Evolutionary conservation across 2,888 invertebrate species (phyloP), one percentile per base, ranked within the genome.

Genomic region (Hirtodrosophila cameraria): DNA sequence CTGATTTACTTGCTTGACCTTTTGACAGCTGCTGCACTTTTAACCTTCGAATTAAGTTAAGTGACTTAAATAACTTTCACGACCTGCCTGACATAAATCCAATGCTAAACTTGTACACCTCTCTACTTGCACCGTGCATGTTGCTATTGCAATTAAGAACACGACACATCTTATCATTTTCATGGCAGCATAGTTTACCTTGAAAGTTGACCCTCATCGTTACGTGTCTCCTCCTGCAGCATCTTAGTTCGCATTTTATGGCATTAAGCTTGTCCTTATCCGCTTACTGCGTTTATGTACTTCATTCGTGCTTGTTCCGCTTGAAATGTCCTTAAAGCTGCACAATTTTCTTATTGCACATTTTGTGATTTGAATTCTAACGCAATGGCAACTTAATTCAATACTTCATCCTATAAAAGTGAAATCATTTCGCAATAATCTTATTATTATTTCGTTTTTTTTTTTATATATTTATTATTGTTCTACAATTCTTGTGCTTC

Each of bases 141-240:
- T n/a, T n/a, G n/a, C n/a, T n/a, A n/a, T 33, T 42, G 36, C 42
- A 48, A 41, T 39, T 58, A 58, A 53, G 27, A 46, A 11, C 16
- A 18, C 7, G n/a, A n/a, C 15, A 50, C 15, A 46, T 49, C 12
- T 39, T 41, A 46, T 43, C 33, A 49, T 16, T 52, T 57, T 30
- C 28, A n/a, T 23, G 16, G 3, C 42, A 49, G 16, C 12, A 20
- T 23, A 28, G 36, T 30, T 31, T 18, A 18, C 27, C 41, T 49
- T 33, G 33, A 41, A 50, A 53, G 62, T 43, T 50, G 46, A 52
- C 65, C 27, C 57, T 57, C 49, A 25, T 7, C 15, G 18, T n/a
- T n/a, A n/a, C n/a, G 28, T 5, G 39, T 2, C 13, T 31, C 35
- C 31, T 43, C 63, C 33, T 25, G n/a, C 39, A 54, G 48, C 33